Conservation (phyloP, 92 coral and sea anemone genomes). For the Epizoanthus illoricatus region DNA sequence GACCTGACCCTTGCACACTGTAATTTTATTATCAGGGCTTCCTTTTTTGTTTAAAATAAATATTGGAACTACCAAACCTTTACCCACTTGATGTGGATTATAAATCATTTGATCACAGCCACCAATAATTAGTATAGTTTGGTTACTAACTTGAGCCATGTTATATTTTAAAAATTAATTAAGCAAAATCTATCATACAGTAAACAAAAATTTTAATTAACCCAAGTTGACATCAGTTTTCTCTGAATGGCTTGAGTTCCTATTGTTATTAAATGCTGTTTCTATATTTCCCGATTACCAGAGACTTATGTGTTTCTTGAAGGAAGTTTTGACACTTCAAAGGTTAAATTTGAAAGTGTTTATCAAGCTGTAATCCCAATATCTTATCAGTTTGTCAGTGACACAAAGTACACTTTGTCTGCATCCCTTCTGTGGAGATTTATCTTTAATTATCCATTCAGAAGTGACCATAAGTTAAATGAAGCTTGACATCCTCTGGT, state of each 20-base stretch:
- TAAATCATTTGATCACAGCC: constrained; percentile 1
- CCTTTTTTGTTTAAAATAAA: no score
- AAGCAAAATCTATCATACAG: background rate
- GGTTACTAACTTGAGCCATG: background rate
- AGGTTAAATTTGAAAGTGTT: constrained; percentile 25
- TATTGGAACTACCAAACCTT: background rate
- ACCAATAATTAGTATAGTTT: background rate
- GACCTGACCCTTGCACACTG: constrained; percentile 13
- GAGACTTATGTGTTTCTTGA: background rate
- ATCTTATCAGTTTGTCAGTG: constrained; percentile 24
- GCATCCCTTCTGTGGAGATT: background rate
- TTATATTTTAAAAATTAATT: constrained; percentile 4
- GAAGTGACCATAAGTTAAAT: constrained; percentile 5
- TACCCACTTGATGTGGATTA: constrained; percentile 9
- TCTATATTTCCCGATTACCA: no score
- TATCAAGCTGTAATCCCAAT: constrained; percentile 22
- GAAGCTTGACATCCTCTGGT: constrained; percentile 14
- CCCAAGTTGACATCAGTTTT: background rate
- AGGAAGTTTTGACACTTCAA: constrained; percentile 6
- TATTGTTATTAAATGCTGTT: background rate
- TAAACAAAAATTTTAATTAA: constrained; percentile 14
- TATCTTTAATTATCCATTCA: constrained; percentile 7
- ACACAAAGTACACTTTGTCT: constrained; percentile 4
- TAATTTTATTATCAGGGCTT: background rate
- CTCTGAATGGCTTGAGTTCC: background rate